phyloP scores from a whole-genome alignment of 2,888 invertebrate species.

The Drosophila paranaensis region DNA sequence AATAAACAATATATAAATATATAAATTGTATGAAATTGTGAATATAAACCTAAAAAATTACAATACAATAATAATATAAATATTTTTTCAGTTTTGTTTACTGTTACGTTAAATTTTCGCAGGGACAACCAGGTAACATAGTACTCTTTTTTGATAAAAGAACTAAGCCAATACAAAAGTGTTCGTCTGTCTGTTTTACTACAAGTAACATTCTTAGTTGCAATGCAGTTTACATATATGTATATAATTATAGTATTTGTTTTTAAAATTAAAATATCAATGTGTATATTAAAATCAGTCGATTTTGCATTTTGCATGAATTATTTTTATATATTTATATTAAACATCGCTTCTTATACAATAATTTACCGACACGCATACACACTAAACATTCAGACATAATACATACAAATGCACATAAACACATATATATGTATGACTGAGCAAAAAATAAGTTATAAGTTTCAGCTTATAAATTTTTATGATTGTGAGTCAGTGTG shows the following conservation, averaged over 20 bases:
- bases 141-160: conserved; percentile 42
- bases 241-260: background rate
- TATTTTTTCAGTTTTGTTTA: background rate
- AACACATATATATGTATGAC: background rate
- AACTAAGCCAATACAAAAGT: conserved; percentile 31
- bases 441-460: background rate
- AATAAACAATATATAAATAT: conserved; percentile 6
- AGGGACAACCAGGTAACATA: conserved; percentile 56
- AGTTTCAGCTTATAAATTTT: background rate
- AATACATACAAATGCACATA: background rate
- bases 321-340: conserved; percentile 43
- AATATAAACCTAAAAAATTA: conserved; percentile 14
- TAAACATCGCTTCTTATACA: conserved; percentile 44
- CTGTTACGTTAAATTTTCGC: conserved; percentile 46
- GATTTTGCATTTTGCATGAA: conserved; percentile 45
- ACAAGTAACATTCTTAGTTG: conserved; percentile 41
- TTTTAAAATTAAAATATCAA: conserved; percentile 35
- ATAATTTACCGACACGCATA: conserved; percentile 53
- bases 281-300: conserved; percentile 62
- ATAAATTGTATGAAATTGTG: conserved; percentile 13
- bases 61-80: too few relatives aligned
- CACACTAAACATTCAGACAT: conserved; percentile 11
- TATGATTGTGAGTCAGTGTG: background rate
- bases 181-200: conserved; percentile 32
- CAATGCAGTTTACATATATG: conserved; percentile 21